Conservation (phyloP, 2,113 vertebrate genomes). For the Cyanistes caeruleus region DNA sequence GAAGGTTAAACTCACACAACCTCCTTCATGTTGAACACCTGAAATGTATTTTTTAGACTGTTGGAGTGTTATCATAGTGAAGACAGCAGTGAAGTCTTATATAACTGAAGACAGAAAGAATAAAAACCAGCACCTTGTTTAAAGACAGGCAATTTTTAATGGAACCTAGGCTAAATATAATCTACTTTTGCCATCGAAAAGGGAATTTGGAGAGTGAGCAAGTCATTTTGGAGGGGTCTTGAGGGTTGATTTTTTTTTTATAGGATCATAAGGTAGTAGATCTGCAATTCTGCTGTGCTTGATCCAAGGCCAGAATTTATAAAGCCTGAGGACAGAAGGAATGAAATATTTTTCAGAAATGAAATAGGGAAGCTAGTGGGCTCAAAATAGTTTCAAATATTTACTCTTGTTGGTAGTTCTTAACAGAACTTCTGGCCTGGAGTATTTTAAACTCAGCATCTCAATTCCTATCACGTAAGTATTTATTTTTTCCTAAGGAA, state of each 20-base stretch:
- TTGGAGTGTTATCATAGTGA: conserved; percentile 76
- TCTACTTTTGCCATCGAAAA: conserved; percentile 18
- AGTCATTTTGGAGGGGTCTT: neutral
- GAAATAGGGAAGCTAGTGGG: neutral
- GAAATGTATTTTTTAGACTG: conserved; percentile 76
- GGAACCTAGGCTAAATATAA: conserved; percentile 39
- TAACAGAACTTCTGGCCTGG: neutral
- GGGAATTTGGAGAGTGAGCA: neutral
- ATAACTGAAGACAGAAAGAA: conserved; percentile 76
- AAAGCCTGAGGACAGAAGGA: neutral
- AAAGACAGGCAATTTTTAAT: conserved; percentile 63
- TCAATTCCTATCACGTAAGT: neutral
- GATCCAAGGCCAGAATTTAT: neutral
- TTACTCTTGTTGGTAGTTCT: neutral
- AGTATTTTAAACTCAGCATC: neutral
- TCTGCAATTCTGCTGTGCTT: neutral
- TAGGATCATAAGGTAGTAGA: neutral
- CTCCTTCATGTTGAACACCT: conserved; percentile 84
- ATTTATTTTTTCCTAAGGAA: neutral
- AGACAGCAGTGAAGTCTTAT: conserved; percentile 78
- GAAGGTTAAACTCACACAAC: conserved; percentile 84
- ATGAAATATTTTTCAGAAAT: neutral
- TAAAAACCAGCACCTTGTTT: conserved; percentile 58
- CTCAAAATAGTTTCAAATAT: neutral
- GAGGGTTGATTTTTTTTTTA: neutral